phyloP scores from a whole-genome alignment of 2,797 vertebrate genomes.

The Brotogeris chrysoptera region DNA sequence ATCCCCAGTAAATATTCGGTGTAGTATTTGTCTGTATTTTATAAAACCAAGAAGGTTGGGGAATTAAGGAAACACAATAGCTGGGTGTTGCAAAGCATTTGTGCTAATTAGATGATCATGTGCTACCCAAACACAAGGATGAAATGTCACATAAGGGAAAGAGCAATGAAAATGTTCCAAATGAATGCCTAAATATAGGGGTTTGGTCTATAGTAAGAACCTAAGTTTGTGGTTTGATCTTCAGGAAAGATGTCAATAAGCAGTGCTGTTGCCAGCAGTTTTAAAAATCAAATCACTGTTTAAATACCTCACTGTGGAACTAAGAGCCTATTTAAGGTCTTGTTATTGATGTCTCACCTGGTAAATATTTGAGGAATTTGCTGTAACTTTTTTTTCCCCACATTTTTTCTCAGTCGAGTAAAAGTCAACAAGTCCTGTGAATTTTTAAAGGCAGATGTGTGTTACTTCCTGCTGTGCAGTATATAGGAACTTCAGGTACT shows the following conservation, averaged over 20 bases:
- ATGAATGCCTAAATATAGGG: background rate
- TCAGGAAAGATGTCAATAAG: background rate
- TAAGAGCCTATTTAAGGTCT: background rate
- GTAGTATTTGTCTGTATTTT: background rate
- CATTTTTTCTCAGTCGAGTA: background rate
- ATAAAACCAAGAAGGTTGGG: background rate
- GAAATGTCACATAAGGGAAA: background rate
- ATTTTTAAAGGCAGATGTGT: slow-evolving; percentile 14
- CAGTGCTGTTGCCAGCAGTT: background rate
- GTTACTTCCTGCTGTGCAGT: background rate
- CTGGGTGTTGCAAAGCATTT: background rate
- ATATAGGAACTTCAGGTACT: background rate
- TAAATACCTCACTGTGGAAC: background rate
- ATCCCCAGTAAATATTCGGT: background rate
- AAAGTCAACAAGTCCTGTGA: background rate
- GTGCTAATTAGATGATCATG: background rate
- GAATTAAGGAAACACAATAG: background rate
- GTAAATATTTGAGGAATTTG: slow-evolving; percentile 52
- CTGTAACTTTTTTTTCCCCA: background rate
- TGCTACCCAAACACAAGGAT: background rate
- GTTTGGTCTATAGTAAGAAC: background rate
- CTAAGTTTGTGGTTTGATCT: background rate
- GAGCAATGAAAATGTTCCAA: background rate
- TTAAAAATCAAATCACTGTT: background rate
- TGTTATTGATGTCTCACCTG: slow-evolving; percentile 4